Base-by-base conservation (phyloP, 2,888 invertebrate genomes). In the Pseudanteris insignis region DNA sequence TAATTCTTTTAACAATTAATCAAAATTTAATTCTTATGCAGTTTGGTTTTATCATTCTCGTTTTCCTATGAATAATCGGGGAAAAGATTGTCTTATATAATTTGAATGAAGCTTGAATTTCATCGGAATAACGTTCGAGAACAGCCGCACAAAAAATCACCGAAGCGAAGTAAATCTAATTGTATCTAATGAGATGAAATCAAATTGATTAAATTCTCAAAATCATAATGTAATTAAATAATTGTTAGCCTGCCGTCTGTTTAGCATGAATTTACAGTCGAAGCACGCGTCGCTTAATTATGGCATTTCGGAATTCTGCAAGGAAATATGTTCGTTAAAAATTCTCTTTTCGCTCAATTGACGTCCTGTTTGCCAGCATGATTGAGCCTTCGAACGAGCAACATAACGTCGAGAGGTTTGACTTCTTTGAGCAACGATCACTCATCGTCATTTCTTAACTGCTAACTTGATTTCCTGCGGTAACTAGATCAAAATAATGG, bases 401-500 rank as follows among this genome's bases (percentile, higher is more conserved):
- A 38, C 36, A 30, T 30, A 11, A 4, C 14, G 14, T 1, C 26
- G 3, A n/a, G 9, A 3, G 13, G n/a, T 29, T 40, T 37, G 25
- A 30, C 24, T 47, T 47, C 41, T 41, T 37, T 11, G 12, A 8
- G 7, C 33, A 43, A 48, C 34, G 44, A 44, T 50, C 25, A 44
- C 44, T 50, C 32, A 29, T 58, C 33, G 25, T 51, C 37, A 44
- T 38, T 43, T 50, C 57, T 58, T 50, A 58, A 44, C 38, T 24
- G 30, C 36, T 29, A 41, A 36, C 28, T 46, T 24, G 32, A 51
- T 50, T 58, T 14, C 15, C 9, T 15, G 18, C 26, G 5, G 37
- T 51, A 58, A 58, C 32, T 57, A 26, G 57, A 48, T 57, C 48
- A 48, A 48, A 48, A 51, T 51, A 51, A 59, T 40, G 44, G 46